Percentiles rank a stretch among this genome's conserved stretches.
phyloP scores from a whole-genome alignment of 2,888 invertebrate genomes.

The Schrankia costaestrigalis region DNA sequence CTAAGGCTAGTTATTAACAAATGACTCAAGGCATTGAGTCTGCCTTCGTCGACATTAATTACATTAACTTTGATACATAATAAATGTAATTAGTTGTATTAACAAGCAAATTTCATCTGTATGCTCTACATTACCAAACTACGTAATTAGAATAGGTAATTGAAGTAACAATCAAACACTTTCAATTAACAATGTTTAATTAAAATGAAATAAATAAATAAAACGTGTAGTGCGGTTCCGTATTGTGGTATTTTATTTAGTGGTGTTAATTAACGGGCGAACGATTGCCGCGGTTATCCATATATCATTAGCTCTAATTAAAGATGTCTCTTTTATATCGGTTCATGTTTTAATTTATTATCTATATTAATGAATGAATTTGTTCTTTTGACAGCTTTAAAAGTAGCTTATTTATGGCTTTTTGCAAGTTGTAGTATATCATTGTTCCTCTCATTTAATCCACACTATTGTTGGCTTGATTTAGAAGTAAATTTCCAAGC shows the following conservation, averaged over 20 bases:
- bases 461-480: no score
- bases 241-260: slow-evolving; percentile 9
- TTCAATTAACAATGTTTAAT: slow-evolving; percentile 2
- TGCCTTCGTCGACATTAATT: no score
- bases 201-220: slow-evolving; percentile 3
- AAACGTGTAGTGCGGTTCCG: background rate
- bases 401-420: no score
- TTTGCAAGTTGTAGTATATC: no score
- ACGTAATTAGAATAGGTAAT: no score
- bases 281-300: slow-evolving; percentile 4
- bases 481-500: no score
- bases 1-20: no score
- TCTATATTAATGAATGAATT: background rate
- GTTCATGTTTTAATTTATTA: background rate
- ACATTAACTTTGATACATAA: background rate
- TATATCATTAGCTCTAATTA: slow-evolving; percentile 3
- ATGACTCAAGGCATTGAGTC: no score
- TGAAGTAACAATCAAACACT: no score
- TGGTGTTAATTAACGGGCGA: slow-evolving; percentile 7
- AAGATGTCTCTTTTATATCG: background rate
- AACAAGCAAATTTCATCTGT: slow-evolving; percentile 1
- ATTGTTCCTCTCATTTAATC: no score
- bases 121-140: no score
- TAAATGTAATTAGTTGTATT: background rate
- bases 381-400: no score